phyloP scores from a whole-genome alignment of 2,113 vertebrate genomes.

The Malurus alboscapulatus region DNA sequence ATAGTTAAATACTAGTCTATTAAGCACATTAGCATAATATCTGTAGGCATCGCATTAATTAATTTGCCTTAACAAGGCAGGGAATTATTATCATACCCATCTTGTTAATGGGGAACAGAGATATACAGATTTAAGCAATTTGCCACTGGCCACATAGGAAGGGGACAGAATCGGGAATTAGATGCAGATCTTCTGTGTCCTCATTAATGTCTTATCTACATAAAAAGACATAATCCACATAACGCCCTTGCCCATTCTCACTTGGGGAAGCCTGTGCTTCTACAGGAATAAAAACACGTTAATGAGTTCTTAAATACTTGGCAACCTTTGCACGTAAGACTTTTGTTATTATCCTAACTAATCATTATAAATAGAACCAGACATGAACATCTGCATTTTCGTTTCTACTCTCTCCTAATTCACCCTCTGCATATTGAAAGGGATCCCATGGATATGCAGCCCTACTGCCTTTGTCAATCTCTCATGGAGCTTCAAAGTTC shows the following conservation, averaged over 20 bases:
- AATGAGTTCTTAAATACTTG: constrained; percentile 25
- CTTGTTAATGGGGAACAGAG: constrained; percentile 52
- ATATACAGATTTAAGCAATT: constrained; percentile 52
- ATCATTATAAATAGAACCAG: constrained; percentile 21
- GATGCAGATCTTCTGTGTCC: constrained; percentile 45
- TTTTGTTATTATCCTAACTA: constrained; percentile 14
- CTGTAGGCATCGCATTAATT: constrained; percentile 53
- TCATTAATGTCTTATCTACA: constrained; percentile 42
- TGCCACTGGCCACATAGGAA: constrained; percentile 58
- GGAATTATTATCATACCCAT: constrained; percentile 60
- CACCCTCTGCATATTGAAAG: background rate
- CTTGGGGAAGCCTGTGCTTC: constrained; percentile 12
- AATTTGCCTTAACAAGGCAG: constrained; percentile 60
- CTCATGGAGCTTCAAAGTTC: background rate
- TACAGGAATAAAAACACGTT: background rate
- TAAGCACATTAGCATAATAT: constrained; percentile 55
- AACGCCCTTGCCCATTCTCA: constrained; percentile 15
- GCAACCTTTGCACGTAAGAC: constrained; percentile 5
- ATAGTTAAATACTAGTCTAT: constrained; percentile 23
- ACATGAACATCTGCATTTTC: background rate
- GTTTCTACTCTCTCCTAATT: background rate
- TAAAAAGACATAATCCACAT: constrained; percentile 29
- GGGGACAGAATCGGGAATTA: constrained; percentile 41
- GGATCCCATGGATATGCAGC: background rate
- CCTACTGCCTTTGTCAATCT: background rate